Conservation (phyloP, 2,797 vertebrate genomes). For the Phrynocephalus guinanensis region DNA sequence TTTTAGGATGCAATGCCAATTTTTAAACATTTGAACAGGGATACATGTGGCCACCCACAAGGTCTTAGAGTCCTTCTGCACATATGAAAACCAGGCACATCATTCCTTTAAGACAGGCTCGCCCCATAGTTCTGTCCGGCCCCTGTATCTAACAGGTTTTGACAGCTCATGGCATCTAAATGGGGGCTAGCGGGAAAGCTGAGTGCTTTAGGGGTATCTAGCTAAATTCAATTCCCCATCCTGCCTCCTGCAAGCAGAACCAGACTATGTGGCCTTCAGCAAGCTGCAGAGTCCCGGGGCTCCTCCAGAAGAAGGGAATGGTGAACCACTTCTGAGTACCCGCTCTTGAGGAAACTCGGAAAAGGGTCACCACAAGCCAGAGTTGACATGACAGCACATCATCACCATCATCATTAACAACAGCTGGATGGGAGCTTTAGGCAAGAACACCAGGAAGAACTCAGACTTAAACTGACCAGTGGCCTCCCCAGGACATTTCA, state of each 20-base stretch:
- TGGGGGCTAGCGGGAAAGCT: background rate
- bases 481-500: background rate
- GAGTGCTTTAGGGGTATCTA: too few species aligned
- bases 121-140: background rate
- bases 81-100: background rate
- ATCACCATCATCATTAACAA: too few species aligned
- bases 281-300: too few species aligned
- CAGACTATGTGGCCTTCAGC: too few species aligned
- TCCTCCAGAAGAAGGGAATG: too few species aligned
- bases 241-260: too few species aligned
- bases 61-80: background rate
- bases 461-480: background rate
- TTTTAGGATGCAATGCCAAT: background rate
- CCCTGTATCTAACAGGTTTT: background rate
- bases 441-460: background rate
- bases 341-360: too few species aligned
- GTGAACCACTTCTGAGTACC: too few species aligned
- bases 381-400: too few species aligned
- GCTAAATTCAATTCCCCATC: too few species aligned
- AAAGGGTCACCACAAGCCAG: too few species aligned
- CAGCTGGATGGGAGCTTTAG: background rate
- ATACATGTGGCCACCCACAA: background rate
- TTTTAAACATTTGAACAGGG: background rate
- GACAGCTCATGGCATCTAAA: background rate
- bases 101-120: background rate